Conservation (phyloP, 2,888 invertebrate species). For the Apotomis turbidana region DNA sequence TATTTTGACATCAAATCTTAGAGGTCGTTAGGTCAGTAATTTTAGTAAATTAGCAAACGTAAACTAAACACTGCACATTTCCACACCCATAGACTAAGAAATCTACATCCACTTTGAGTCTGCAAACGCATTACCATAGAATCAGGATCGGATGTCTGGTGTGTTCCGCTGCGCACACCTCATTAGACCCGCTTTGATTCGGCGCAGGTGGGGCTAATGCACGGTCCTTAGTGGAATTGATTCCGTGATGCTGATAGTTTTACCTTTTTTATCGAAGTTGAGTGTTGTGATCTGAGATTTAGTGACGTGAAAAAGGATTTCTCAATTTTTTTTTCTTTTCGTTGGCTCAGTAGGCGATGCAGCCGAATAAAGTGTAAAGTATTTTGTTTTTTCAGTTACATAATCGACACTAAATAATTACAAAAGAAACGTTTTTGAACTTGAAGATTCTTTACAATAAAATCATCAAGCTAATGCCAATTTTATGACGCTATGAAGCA, state of each 20-base stretch:
- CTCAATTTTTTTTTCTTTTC: neutral
- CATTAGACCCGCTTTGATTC: conserved; percentile 73
- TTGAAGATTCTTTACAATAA: too few species aligned
- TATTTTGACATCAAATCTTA: too few species aligned
- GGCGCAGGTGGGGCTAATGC: conserved; percentile 63
- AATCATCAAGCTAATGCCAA: too few species aligned
- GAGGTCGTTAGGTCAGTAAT: too few species aligned
- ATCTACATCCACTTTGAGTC: conserved; percentile 30
- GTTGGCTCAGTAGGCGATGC: too few species aligned
- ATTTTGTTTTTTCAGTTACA: too few species aligned
- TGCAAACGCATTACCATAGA: conserved; percentile 51
- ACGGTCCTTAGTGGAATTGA: conserved; percentile 55
- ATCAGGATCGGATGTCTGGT: conserved; percentile 60
- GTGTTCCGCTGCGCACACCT: conserved; percentile 59
- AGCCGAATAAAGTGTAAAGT: too few species aligned
- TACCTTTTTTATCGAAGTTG: conserved; percentile 31
- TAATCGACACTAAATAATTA: too few species aligned
- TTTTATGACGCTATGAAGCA: too few species aligned
- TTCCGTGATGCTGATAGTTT: conserved; percentile 53
- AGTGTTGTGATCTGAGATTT: neutral
- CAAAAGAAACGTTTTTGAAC: too few species aligned
- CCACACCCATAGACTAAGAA: conserved; percentile 21
- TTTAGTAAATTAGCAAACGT: too few species aligned
- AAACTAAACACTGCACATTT: neutral
- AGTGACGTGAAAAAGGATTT: neutral